phyloP scores from a whole-genome alignment of 2,113 vertebrate species.

The Callorhinus ursinus region DNA sequence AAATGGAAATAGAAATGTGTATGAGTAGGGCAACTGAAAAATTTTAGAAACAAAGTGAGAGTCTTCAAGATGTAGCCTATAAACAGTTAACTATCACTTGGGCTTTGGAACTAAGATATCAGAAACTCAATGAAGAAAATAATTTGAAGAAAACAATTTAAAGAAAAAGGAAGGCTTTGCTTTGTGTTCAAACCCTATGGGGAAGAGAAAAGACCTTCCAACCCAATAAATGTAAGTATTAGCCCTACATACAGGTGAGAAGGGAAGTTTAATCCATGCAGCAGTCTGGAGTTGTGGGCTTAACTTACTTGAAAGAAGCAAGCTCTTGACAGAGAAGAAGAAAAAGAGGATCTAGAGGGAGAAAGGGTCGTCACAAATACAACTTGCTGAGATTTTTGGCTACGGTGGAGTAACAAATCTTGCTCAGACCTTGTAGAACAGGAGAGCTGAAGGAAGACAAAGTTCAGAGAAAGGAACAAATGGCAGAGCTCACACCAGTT shows the following conservation, averaged over 20 bases:
- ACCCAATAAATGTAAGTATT: background rate
- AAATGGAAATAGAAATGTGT: background rate
- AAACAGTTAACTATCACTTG: background rate
- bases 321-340: background rate
- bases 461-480: background rate
- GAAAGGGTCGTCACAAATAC: accelerated
- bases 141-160: constrained; percentile 49
- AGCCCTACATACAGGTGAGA: background rate
- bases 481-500: background rate
- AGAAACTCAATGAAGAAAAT: constrained; percentile 6
- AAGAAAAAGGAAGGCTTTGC: background rate
- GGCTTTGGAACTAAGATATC: background rate
- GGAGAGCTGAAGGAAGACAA: background rate
- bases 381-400: background rate
- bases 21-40: background rate
- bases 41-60: background rate
- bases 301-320: background rate
- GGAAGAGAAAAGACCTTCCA: background rate
- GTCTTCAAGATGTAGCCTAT: background rate
- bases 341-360: background rate
- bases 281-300: background rate
- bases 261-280: background rate
- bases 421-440: background rate
- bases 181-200: background rate
- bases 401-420: background rate